A percentile compares a stretch with the other conserved stretches of the same genome.
Conservation (phyloP, 2,888 invertebrate genomes). For the Lagria hirta region DNA sequence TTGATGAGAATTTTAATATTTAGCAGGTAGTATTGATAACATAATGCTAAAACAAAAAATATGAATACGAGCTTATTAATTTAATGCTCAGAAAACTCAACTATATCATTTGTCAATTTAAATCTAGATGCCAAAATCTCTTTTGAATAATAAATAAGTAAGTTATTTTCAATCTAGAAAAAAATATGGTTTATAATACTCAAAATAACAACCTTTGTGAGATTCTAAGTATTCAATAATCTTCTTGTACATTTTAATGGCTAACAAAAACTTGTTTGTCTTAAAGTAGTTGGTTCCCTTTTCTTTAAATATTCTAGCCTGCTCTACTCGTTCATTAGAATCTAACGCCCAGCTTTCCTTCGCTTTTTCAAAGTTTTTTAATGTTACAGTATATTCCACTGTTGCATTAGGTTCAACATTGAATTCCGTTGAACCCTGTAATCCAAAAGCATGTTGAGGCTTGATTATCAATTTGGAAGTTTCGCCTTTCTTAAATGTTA, state of each 20-base stretch:
- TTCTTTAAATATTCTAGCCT: slow-evolving; percentile 80
- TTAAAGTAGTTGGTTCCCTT: slow-evolving; percentile 92
- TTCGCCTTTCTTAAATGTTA: slow-evolving; percentile 80
- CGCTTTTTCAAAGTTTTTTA: slow-evolving; percentile 82
- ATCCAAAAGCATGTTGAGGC: slow-evolving; percentile 80
- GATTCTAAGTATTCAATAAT: slow-evolving; percentile 66
- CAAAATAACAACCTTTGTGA: slow-evolving; percentile 55
- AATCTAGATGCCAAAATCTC: too few species aligned
- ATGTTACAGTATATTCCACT: slow-evolving; percentile 77
- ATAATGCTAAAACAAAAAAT: too few species aligned
- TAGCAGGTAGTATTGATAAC: too few species aligned
- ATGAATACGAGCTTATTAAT: too few species aligned
- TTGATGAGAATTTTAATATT: too few species aligned
- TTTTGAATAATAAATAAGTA: too few species aligned
- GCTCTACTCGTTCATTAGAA: slow-evolving; percentile 74
- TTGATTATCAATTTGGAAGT: slow-evolving; percentile 72
- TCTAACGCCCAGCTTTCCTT: slow-evolving; percentile 84
- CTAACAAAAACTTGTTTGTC: slow-evolving; percentile 71
- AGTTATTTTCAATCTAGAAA: too few species aligned
- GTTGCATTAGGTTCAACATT: slow-evolving; percentile 77
- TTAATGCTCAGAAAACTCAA: too few species aligned
- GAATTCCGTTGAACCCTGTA: slow-evolving; percentile 66
- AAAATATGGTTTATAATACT: too few species aligned
- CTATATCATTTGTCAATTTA: too few species aligned
- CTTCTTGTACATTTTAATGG: slow-evolving; percentile 85